Base-by-base conservation (phyloP, 2,113 vertebrate genomes). In the Galbula dea region DNA sequence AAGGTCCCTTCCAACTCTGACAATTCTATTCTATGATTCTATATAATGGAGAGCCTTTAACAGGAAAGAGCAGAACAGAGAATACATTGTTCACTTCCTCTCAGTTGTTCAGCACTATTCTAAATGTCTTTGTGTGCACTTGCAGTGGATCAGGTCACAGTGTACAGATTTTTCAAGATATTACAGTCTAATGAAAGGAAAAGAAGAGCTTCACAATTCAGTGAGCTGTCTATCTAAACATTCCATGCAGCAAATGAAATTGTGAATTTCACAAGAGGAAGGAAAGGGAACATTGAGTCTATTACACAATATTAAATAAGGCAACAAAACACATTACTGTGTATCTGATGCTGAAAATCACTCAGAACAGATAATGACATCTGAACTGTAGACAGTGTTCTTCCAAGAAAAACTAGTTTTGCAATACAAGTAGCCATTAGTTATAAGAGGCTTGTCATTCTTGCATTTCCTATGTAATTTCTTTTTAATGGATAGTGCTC, bases 401-500 rank as follows among this genome's bases (percentile, higher is more conserved):
- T 93, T 93, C 49, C 45, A 67, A 81, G 81, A 93, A 94, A 91
- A 54, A 43, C 55, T 69, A 61, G 32, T 49, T 96, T 86, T 71
- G 87, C 69, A 94, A 88, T 83, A 74, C 15, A 69, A 93, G 75
- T 30, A 96, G 81, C 43, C 90, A 59, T 75, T 55, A 62, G 37
- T 92, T 66, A 61, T 6, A 91, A 88, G 55, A 91, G 72, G 34
- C 46, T 86, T 89, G 59, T 43, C 85, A 73, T 55, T 88, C 74
- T 84, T 87, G 63, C 80, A 94, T 69, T 66, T 94, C 79, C 79
- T 74, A 93, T 46, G 73, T 81, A 8, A 66, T 87, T 97, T 94
- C 41, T 93, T 86, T 88, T 82, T 81, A 93, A 95, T 89, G 49
- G 59, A 71, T 36, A 95, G 45, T 32, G 80, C 69, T 90, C 86